phyloP scores from a whole-genome alignment of 1,140 invertebrate species.

The Nephotettix cincticeps region DNA sequence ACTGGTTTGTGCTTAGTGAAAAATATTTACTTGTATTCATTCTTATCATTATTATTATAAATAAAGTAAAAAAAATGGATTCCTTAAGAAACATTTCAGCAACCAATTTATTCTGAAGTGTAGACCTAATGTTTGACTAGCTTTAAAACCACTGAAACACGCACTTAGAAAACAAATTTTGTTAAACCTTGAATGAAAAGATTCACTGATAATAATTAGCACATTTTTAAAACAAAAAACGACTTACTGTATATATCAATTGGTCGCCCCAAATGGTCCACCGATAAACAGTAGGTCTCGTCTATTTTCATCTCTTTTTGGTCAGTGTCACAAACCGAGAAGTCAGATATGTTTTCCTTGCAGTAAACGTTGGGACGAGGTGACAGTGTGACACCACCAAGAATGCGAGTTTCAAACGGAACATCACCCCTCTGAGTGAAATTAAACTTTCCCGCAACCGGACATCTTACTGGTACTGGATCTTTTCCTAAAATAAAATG shows the following conservation, averaged over 20 bases:
- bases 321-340: slow-evolving; percentile 90
- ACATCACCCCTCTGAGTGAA: slow-evolving; percentile 89
- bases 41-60: no score
- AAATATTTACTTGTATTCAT: no score
- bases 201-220: not conserved
- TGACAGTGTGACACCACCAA: slow-evolving; percentile 90
- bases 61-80: no score
- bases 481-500: slow-evolving; percentile 88
- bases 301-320: slow-evolving; percentile 92
- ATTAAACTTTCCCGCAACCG: slow-evolving; percentile 93
- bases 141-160: no score
- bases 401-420: slow-evolving; percentile 86
- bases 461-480: slow-evolving; percentile 90
- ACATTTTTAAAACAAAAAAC: not conserved
- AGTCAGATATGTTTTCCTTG: slow-evolving; percentile 91
- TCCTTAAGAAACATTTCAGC: no score
- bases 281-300: slow-evolving; percentile 93
- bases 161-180: not conserved
- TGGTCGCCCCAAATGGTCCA: slow-evolving; percentile 89
- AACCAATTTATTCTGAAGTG: no score
- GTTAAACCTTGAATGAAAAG: not conserved
- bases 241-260: slow-evolving; percentile 87
- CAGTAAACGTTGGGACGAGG: slow-evolving; percentile 92
- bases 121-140: no score
- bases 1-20: no score